A percentile compares a stretch with the other conserved stretches of the same genome.
Conservation (phyloP, 2,797 vertebrate species). For the Chanos chanos region DNA sequence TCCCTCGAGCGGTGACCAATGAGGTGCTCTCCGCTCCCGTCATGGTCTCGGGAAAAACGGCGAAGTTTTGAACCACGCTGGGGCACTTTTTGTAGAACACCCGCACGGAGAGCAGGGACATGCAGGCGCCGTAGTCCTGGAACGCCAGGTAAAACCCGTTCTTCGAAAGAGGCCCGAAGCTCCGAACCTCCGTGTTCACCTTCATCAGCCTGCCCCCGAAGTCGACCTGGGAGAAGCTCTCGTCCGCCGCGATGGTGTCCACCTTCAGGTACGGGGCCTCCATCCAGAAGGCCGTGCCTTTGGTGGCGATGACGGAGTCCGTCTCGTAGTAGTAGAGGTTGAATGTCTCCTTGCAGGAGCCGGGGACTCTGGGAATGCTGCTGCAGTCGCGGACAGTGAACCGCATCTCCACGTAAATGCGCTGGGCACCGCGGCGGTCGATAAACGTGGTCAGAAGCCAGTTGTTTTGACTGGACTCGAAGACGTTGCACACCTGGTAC, state of each 20-base stretch:
- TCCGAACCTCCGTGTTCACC: constrained; percentile 95
- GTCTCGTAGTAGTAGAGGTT: constrained; percentile 97
- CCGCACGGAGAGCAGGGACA: constrained; percentile 94
- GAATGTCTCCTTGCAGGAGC: constrained; percentile 98
- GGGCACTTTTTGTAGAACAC: constrained; percentile 99
- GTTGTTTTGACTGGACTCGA: constrained; percentile 97
- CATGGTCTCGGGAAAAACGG: constrained; percentile 95
- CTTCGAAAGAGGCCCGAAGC: constrained; percentile 90
- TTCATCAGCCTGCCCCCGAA: constrained; percentile 97
- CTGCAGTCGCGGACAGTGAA: constrained; percentile 98
- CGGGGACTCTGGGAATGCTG: constrained; percentile 94
- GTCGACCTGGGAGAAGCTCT: constrained; percentile 98
- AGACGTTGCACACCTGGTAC: constrained; percentile 98
- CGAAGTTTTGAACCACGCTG: constrained; percentile 96
- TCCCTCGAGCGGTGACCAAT: constrained; percentile 89
- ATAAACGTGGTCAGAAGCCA: constrained; percentile 98
- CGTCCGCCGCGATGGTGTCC: constrained; percentile 96
- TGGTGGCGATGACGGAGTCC: constrained; percentile 92
- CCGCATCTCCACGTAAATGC: constrained; percentile 96
- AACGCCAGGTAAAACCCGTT: constrained; percentile 97
- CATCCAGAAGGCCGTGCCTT: constrained; percentile 94
- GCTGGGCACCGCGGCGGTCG: constrained; percentile 86
- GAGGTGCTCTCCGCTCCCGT: constrained; percentile 97
- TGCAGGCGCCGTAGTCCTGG: constrained; percentile 97
- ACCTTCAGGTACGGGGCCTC: constrained; percentile 98